A percentile compares a stretch with the other conserved stretches of the same genome.
Evolutionary conservation across 2,113 vertebrate genomes (phyloP).

Genomic region (Dasypus novemcinctus): DNA sequence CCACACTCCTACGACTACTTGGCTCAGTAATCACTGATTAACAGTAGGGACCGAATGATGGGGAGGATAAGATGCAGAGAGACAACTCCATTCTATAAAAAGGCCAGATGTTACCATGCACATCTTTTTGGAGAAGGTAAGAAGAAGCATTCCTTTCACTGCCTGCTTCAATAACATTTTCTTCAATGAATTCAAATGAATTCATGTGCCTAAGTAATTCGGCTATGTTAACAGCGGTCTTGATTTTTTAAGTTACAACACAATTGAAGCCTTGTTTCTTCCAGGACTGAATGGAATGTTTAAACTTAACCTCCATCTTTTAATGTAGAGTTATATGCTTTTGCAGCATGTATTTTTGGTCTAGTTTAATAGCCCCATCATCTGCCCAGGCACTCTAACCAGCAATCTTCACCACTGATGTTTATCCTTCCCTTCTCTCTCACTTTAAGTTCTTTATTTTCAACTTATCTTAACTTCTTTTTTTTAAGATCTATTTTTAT

Average conservation of each 20-base stretch:
- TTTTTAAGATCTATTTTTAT: no score
- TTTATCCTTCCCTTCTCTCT: not conserved
- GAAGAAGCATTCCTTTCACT: not conserved
- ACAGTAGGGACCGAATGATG: not conserved
- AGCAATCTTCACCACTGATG: not conserved
- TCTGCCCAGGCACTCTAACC: not conserved
- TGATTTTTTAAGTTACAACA: not conserved
- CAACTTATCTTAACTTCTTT: not conserved
- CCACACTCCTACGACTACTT: not conserved
- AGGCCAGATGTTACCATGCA: not conserved
- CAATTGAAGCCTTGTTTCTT: not conserved
- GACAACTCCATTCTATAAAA: not conserved
- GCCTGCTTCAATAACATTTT: not conserved
- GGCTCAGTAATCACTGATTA: not conserved
- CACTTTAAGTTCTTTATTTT: slow-evolving; percentile 5
- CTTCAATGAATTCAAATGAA: not conserved
- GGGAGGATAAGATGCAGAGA: not conserved
- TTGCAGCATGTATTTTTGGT: not conserved
- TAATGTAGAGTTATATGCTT: not conserved
- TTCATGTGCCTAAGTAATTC: not conserved
- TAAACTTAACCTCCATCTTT: not conserved
- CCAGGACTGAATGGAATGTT: not conserved
- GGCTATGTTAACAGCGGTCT: not conserved
- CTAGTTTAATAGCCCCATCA: not conserved
- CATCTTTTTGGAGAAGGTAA: not conserved